Percentiles rank a stretch among this genome's conserved stretches.
phyloP scores from a whole-genome alignment of 2,797 vertebrate genomes.

The Mus minutoides region DNA sequence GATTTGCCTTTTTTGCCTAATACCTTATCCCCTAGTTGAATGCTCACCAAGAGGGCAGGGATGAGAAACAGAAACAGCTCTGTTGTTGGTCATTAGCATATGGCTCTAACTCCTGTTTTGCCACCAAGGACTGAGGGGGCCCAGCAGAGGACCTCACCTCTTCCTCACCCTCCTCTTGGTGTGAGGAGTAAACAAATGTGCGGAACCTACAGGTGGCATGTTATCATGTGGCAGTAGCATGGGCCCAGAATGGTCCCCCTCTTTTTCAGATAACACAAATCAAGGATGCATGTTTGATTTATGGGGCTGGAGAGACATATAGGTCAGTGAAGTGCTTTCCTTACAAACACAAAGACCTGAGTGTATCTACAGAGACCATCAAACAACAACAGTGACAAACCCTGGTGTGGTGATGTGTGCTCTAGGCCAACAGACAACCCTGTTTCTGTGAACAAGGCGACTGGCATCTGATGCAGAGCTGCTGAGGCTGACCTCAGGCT shows the following conservation, averaged over 20 bases:
- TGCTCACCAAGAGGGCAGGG: background rate
- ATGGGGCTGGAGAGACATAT: background rate
- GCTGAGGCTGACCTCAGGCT: background rate
- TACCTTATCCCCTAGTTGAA: constrained; percentile 2
- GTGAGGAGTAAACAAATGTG: constrained; percentile 37
- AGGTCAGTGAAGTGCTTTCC: background rate
- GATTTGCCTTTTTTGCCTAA: constrained; percentile 19
- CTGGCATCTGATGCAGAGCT: background rate
- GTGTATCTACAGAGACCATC: background rate
- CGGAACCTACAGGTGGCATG: background rate
- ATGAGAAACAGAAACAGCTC: constrained; percentile 41
- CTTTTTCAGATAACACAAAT: background rate
- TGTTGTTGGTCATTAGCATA: background rate
- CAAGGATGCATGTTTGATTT: constrained; percentile 9
- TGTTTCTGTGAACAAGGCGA: background rate
- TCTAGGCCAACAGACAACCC: background rate
- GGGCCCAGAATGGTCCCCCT: background rate
- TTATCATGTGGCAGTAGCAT: constrained; percentile 35
- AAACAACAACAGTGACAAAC: background rate
- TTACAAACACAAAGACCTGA: background rate
- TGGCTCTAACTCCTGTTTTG: constrained; percentile 15
- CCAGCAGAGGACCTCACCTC: constrained; percentile 29
- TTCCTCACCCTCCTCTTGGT: constrained; percentile 43
- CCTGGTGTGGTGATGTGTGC: background rate
- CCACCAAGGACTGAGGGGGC: background rate